Conservation (phyloP, 2,113 vertebrate species). For the Orthonyx spaldingii region DNA sequence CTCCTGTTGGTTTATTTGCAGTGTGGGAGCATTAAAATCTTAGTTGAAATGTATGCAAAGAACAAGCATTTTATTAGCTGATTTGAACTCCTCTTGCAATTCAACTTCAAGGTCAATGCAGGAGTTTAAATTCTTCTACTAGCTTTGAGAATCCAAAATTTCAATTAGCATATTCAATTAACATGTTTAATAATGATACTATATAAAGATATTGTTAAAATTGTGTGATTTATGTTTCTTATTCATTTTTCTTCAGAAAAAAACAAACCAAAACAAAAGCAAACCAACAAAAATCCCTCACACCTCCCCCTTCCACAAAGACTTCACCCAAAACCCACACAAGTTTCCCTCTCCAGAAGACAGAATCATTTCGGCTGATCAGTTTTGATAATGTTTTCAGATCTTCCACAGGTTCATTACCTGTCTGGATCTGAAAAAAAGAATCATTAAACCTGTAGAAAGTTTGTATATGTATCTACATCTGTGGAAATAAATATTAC, state of each 20-base stretch:
- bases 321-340: rapidly evolving
- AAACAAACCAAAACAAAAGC: rapidly evolving
- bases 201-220: not conserved
- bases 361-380: rapidly evolving
- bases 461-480: not conserved
- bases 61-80: not conserved
- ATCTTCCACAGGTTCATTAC: not conserved
- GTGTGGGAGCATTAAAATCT: not conserved
- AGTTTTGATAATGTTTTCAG: not conserved
- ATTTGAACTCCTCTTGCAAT: not conserved
- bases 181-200: not conserved
- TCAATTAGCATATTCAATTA: not conserved
- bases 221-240: not conserved
- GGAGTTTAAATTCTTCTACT: not conserved
- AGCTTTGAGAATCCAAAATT: not conserved
- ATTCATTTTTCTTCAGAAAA: not conserved
- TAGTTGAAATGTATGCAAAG: not conserved
- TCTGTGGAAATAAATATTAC: not conserved
- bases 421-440: not conserved
- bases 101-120: not conserved
- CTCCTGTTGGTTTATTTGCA: not conserved
- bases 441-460: not conserved
- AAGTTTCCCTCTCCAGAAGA: not conserved
- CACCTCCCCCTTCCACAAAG: rapidly evolving
- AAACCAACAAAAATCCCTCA: not conserved